Evolutionary conservation across 2,113 vertebrate genomes (phyloP).

Genomic region (Colinus virginianus): DNA sequence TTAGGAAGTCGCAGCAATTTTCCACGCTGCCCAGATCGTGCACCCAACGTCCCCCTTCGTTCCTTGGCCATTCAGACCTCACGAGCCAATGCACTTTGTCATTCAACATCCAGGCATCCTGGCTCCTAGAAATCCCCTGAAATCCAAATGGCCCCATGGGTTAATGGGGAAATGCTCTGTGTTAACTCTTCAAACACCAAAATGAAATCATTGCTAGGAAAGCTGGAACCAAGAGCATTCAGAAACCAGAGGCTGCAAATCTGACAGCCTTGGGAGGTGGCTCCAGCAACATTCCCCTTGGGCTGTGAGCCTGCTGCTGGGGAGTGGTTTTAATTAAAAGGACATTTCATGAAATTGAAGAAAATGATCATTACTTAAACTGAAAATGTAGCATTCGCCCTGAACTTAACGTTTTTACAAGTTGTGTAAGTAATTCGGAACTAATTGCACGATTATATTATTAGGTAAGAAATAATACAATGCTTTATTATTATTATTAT

Average conservation of each 20-base stretch:
- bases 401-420: conserved; percentile 13
- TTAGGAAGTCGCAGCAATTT: neutral
- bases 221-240: neutral
- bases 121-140: neutral
- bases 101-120: neutral
- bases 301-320: neutral
- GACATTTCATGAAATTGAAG: neutral
- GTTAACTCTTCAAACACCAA: neutral
- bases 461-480: neutral
- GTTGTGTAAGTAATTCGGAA: conserved; percentile 6
- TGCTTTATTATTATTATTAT: neutral
- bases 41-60: neutral
- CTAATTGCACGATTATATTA: conserved; percentile 39
- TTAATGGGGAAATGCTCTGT: neutral
- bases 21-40: neutral
- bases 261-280: neutral
- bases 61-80: neutral
- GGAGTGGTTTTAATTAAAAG: neutral
- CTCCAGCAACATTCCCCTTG: neutral
- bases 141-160: neutral
- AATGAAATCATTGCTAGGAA: neutral
- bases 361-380: neutral
- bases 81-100: neutral
- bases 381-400: neutral
- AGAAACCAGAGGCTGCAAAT: neutral